Conservation (phyloP, 2,113 vertebrate genomes). For the Apodemus sylvaticus region DNA sequence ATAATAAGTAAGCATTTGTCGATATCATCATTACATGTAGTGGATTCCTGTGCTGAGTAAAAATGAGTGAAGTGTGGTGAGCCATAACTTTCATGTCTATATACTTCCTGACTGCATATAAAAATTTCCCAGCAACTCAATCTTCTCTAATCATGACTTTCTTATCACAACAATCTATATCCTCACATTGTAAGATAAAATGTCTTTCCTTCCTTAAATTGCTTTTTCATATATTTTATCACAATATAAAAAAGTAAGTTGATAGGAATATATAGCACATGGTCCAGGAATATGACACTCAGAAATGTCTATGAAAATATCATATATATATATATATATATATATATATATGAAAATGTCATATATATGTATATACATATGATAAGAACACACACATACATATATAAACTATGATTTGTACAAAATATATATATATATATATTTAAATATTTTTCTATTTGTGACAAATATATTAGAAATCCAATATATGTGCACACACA, state of each 20-base stretch:
- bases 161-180: not conserved
- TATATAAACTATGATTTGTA: not conserved
- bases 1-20: no score
- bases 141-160: not conserved
- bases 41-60: no score
- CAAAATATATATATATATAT: not conserved
- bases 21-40: no score
- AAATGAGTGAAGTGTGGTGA: no score
- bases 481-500: not conserved
- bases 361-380: not conserved
- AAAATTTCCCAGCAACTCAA: not conserved
- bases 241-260: not conserved
- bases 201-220: not conserved
- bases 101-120: not conserved
- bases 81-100: no score
- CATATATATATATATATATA: no score
- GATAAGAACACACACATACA: not conserved
- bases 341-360: no score
- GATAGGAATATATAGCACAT: not conserved
- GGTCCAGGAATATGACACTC: not conserved
- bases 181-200: not conserved
- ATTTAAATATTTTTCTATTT: not conserved
- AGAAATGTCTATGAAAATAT: not conserved
- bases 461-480: not conserved
- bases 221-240: not conserved